Evolutionary conservation across 2,113 vertebrate species (phyloP), one percentile per base, ranked within the genome.

Genomic region (Hippopotamus amphibius): DNA sequence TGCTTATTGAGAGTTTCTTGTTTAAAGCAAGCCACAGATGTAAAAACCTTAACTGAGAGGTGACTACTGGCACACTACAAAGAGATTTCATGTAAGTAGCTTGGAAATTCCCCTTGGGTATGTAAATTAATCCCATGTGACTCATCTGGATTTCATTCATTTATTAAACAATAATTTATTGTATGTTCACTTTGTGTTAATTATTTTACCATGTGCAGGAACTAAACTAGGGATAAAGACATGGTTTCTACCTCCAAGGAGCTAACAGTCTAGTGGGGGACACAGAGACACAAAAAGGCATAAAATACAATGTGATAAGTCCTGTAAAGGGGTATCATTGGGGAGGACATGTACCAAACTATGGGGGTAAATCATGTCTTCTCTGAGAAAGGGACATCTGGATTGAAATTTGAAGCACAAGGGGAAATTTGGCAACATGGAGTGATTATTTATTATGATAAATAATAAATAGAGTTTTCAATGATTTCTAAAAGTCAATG

Each of bases 101-200:
- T 83, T 82, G 71, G 96, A 95, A 97, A 96, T 59, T 96, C 66
- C 76, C 69, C 5, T 86, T 46, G 63, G 48, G 30, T 95, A 57
- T 83, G 28, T 89, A 95, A 93, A 93, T 95, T 91, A 91, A 92
- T 86, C 46, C 66, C 71, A 14, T 90, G 81, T 90, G 93, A 90
- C 53, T 96, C 88, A 96, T 85, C 69, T 95, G 76, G 74, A 72
- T 66, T 96, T 97, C n/a, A 88, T 90, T 76, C 30, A 80, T 72
- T 94, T 96, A 94, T 96, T 94, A 96, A 97, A 97, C 66, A 92
- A 63, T 96, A 68, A 93, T 86, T 95, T 93, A 80, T 90, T 93
- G 24, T 81, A 76, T 74, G 26, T 95, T 97, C 63, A 89, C 55
- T 94, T 88, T 92, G 63, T 94, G 48, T 71, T 93, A 63, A 79